A percentile compares a stretch with the other conserved stretches of the same genome.
These are phyloP conservation scores for Tringa solitaria DNA, from an alignment of 2,113 vertebrate species.

Conservation along the genomic window DNA sequence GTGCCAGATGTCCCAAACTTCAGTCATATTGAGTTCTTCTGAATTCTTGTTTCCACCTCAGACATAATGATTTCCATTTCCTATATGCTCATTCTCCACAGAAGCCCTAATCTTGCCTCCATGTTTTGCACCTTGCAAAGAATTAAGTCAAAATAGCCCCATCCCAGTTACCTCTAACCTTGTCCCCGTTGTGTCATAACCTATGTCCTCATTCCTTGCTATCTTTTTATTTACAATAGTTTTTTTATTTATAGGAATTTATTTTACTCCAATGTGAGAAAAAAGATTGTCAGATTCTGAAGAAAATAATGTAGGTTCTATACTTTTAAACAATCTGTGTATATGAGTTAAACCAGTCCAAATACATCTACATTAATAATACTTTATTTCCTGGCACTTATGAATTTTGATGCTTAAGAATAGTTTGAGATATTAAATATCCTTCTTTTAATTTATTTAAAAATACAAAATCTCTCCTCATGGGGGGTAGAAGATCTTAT, in stretches of 20 bases:
- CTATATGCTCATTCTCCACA: neutral
- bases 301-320: neutral
- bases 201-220: neutral
- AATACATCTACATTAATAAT: neutral
- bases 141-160: neutral
- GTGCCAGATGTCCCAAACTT: conserved; percentile 32
- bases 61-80: neutral
- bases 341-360: neutral
- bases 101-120: neutral
- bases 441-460: conserved; percentile 3
- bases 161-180: neutral
- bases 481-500: neutral
- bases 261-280: neutral
- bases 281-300: neutral
- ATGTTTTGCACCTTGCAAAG: neutral
- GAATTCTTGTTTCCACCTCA: conserved; percentile 3
- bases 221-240: neutral
- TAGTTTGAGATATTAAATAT: neutral
- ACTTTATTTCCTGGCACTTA: neutral
- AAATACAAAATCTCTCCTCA: neutral
- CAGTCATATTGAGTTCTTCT: neutral
- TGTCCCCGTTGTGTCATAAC: neutral
- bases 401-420: neutral
- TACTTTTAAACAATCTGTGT: neutral
- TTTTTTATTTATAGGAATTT: neutral